phyloP scores from a whole-genome alignment of 2,797 vertebrate species.

The Psittacula derbiana region DNA sequence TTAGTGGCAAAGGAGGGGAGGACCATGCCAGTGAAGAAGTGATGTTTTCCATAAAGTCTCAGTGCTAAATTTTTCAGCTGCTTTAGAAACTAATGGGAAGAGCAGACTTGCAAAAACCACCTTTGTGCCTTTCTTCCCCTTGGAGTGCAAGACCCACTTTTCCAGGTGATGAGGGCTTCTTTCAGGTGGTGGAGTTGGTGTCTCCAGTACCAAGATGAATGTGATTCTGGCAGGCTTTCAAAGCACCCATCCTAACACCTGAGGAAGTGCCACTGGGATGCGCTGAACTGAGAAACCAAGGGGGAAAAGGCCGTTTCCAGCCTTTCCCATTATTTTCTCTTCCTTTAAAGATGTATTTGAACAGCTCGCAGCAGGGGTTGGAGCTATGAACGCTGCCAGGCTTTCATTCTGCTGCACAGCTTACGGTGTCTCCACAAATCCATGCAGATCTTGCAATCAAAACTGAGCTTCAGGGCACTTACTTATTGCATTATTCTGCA shows the following conservation, averaged over 20 bases:
- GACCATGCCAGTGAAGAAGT: not conserved
- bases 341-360: not conserved
- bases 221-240: not conserved
- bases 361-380: not conserved
- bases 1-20: not conserved
- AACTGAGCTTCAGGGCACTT: not conserved
- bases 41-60: not conserved
- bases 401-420: not conserved
- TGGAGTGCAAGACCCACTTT: not conserved
- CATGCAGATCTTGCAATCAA: not conserved
- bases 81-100: not conserved
- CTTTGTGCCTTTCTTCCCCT: not conserved
- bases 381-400: not conserved
- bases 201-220: not conserved
- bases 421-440: not conserved
- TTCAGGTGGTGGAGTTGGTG: not conserved
- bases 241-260: not conserved
- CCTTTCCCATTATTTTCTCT: not conserved
- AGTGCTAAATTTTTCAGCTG: not conserved
- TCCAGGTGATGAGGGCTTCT: not conserved
- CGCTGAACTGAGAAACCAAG: not conserved
- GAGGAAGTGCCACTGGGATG: not conserved
- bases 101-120: not conserved
- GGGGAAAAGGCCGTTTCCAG: not conserved
- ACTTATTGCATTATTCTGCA: not conserved